A percentile compares a stretch with the other conserved stretches of the same genome.
These are phyloP conservation scores for Triplophysa tibetana DNA, from an alignment of 2,113 vertebrate species.

Conservation along the genomic window DNA sequence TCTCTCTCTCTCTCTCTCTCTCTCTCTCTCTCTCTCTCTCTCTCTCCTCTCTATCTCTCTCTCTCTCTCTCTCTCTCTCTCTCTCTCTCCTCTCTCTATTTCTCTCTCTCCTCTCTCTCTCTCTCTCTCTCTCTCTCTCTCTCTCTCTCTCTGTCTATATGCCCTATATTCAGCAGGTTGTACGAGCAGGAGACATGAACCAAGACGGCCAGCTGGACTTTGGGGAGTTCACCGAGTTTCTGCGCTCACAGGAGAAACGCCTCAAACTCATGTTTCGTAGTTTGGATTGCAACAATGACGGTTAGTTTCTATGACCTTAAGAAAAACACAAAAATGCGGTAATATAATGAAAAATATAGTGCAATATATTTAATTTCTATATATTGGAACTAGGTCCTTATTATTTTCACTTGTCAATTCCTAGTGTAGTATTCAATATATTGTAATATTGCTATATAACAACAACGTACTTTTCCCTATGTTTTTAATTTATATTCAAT, in stretches of 20 bases:
- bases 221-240: constrained; percentile 81
- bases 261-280: constrained; percentile 84
- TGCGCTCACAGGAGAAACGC: constrained; percentile 79
- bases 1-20: neutral
- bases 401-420: no score
- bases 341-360: no score
- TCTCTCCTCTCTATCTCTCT: no score
- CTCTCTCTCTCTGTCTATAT: neutral
- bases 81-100: neutral
- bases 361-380: no score
- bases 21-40: neutral
- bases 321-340: no score
- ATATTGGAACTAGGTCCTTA: no score
- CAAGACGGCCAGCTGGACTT: constrained; percentile 81
- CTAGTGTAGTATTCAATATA: no score
- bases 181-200: constrained; percentile 73
- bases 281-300: constrained; percentile 86
- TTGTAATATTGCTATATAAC: no score
- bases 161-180: constrained; percentile 68
- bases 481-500: no score
- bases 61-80: constrained; percentile 11
- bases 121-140: neutral
- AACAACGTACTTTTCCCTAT: no score
- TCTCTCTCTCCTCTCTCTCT: neutral
- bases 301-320: constrained; percentile 57